Percentiles rank a stretch among this genome's conserved stretches.
Evolutionary conservation across 2,797 vertebrate genomes (phyloP).

Genomic region (Moxostoma hubbsi): DNA sequence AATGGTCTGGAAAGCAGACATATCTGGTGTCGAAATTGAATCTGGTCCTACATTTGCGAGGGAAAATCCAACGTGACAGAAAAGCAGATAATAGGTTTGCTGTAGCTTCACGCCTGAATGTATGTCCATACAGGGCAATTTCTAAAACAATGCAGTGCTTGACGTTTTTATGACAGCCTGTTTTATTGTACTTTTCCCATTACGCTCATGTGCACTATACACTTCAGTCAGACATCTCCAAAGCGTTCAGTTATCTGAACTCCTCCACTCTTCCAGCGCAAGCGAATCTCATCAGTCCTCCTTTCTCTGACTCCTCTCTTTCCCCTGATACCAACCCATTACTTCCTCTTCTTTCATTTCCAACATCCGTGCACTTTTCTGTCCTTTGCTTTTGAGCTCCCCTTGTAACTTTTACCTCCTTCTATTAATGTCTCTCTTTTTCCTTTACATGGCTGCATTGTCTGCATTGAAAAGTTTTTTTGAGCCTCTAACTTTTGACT

Average conservation of each 20-base stretch:
- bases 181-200: slow-evolving; percentile 70
- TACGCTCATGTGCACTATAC: slow-evolving; percentile 69
- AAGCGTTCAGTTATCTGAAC: slow-evolving; percentile 61
- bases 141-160: slow-evolving; percentile 76
- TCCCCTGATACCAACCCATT: slow-evolving; percentile 54
- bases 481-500: slow-evolving; percentile 37
- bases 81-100: slow-evolving; percentile 84
- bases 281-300: slow-evolving; percentile 53
- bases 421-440: slow-evolving; percentile 57
- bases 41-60: slow-evolving; percentile 79
- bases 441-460: slow-evolving; percentile 31
- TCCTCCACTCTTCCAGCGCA: slow-evolving; percentile 46
- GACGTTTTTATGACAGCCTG: slow-evolving; percentile 78
- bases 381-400: slow-evolving; percentile 57
- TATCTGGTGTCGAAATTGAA: slow-evolving; percentile 81
- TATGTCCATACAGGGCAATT: slow-evolving; percentile 81
- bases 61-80: slow-evolving; percentile 82
- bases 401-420: slow-evolving; percentile 55
- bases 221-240: slow-evolving; percentile 59
- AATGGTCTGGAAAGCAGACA: slow-evolving; percentile 68
- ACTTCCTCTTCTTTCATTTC: slow-evolving; percentile 56
- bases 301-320: slow-evolving; percentile 28
- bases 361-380: slow-evolving; percentile 53
- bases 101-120: slow-evolving; percentile 81
- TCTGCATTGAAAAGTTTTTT: slow-evolving; percentile 36